phyloP scores from a whole-genome alignment of 1,140 invertebrate species.

The Lucilia cuprina region DNA sequence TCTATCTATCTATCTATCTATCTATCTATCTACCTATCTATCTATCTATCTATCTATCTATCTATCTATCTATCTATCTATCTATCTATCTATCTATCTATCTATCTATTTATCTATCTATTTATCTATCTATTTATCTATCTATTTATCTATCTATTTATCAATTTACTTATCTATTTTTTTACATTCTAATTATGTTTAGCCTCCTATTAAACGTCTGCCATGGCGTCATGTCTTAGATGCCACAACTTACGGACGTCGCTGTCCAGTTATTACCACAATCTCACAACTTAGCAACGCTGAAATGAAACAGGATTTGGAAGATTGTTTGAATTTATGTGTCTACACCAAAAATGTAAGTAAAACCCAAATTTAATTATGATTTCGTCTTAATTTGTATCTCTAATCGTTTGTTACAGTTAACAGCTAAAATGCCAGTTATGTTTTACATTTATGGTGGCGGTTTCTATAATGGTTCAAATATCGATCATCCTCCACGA shows the following conservation, averaged over 20 bases:
- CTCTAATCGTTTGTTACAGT: constrained; percentile 38
- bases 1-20: too few species aligned
- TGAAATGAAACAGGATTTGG: constrained; percentile 47
- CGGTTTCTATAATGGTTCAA: constrained; percentile 55
- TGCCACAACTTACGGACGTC: constrained; percentile 51
- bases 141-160: too few species aligned
- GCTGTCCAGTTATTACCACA: constrained; percentile 57
- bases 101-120: too few species aligned
- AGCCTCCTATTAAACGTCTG: constrained; percentile 20
- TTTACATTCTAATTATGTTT: neutral
- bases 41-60: too few species aligned
- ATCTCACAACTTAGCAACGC: constrained; percentile 38
- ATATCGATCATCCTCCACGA: constrained; percentile 74
- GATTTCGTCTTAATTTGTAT: neutral
- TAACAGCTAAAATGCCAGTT: constrained; percentile 49
- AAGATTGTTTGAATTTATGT: constrained; percentile 58
- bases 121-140: too few species aligned
- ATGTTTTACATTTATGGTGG: constrained; percentile 62
- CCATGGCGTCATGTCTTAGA: constrained; percentile 47
- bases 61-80: too few species aligned
- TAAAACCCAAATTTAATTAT: neutral
- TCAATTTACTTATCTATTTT: too few species aligned
- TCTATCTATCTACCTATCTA: too few species aligned
- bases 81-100: too few species aligned
- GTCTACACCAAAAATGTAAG: constrained; percentile 60